These are phyloP conservation scores for Orthosia cruda DNA, from an alignment of 2,888 invertebrate genomes.

Conservation along the genomic window DNA sequence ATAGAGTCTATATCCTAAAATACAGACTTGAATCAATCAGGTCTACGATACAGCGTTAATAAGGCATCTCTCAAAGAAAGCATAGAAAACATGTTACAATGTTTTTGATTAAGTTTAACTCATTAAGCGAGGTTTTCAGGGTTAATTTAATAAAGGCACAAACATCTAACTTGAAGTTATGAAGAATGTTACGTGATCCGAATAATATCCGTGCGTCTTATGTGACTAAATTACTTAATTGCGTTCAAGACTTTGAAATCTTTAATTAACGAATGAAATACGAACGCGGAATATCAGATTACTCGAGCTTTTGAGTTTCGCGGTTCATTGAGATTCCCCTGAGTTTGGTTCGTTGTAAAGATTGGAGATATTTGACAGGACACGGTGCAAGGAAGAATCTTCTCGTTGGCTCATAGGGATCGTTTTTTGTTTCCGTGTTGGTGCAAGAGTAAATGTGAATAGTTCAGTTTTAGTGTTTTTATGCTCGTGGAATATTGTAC, in stretches of 20 bases:
- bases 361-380: slow-evolving; percentile 27
- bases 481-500: too few relatives aligned
- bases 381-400: not conserved
- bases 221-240: too few relatives aligned
- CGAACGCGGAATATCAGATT: slow-evolving; percentile 72
- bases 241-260: too few relatives aligned
- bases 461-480: not conserved
- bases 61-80: not conserved
- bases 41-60: not conserved
- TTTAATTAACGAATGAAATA: too few relatives aligned
- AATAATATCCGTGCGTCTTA: too few relatives aligned
- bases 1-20: not conserved
- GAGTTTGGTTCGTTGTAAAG: slow-evolving; percentile 39
- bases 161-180: too few relatives aligned
- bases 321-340: slow-evolving; percentile 36
- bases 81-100: not conserved
- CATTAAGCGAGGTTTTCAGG: slow-evolving; percentile 20
- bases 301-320: slow-evolving; percentile 62
- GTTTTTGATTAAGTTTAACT: slow-evolving; percentile 21
- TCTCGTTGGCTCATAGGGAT: not conserved
- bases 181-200: too few relatives aligned
- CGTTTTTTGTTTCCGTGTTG: not conserved
- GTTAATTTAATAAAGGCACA: slow-evolving; percentile 59
- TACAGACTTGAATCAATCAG: not conserved
- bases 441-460: not conserved